These are phyloP conservation scores for Argyra leucocephala DNA, from an alignment of 2,888 invertebrate species.

Conservation along the genomic window DNA sequence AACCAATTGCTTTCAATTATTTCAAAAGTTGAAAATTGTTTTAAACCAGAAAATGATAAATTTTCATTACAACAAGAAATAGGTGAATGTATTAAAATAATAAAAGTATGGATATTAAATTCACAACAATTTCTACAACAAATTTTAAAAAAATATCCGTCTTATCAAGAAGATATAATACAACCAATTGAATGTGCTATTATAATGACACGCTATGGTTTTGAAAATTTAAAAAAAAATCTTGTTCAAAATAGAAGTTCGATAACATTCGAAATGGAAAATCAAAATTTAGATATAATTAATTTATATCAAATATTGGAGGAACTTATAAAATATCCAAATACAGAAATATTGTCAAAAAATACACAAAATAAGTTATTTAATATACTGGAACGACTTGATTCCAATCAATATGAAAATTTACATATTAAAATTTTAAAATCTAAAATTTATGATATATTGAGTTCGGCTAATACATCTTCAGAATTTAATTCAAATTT, in stretches of 20 bases:
- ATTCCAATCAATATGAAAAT: constrained; percentile 25
- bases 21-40: constrained; percentile 18
- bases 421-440: constrained; percentile 49
- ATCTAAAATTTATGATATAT: constrained; percentile 59
- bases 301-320: neutral
- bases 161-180: constrained; percentile 70
- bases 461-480: constrained; percentile 53
- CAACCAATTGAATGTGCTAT: constrained; percentile 61
- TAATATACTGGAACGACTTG: neutral
- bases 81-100: constrained; percentile 31
- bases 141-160: constrained; percentile 46
- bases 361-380: neutral
- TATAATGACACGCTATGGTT: constrained; percentile 56
- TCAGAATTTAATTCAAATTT: constrained; percentile 44
- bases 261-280: constrained; percentile 12
- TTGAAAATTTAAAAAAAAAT: constrained; percentile 49
- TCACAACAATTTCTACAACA: constrained; percentile 38
- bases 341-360: neutral
- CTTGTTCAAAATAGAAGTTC: constrained; percentile 41
- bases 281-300: neutral
- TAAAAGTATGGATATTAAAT: constrained; percentile 39
- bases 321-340: neutral
- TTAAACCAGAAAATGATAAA: constrained; percentile 18
- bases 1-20: constrained; percentile 30
- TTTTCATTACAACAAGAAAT: constrained; percentile 25